Conservation (phyloP, 2,888 invertebrate genomes). For the Aleiodes testaceus region DNA sequence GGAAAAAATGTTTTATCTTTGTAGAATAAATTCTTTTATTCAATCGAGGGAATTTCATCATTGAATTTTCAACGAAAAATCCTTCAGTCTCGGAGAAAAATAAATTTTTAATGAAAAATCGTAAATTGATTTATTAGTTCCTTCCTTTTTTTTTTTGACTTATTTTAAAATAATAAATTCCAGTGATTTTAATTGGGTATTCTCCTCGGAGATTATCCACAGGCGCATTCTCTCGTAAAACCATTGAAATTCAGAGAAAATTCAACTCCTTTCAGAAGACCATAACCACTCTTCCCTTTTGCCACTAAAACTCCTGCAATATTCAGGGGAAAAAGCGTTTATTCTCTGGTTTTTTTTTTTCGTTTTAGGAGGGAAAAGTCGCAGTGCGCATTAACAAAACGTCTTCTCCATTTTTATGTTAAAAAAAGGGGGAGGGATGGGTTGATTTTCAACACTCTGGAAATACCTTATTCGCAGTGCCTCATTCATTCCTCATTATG, state of each 20-base stretch:
- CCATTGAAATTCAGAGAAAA: neutral
- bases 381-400: slow-evolving; percentile 36
- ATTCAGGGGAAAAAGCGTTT: neutral
- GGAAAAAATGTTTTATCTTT: too few species aligned
- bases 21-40: too few species aligned
- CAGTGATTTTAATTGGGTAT: too few species aligned
- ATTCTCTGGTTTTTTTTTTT: slow-evolving; percentile 10
- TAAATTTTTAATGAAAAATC: too few species aligned
- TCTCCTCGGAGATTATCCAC: too few species aligned
- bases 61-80: too few species aligned
- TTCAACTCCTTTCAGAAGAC: slow-evolving; percentile 10
- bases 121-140: too few species aligned
- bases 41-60: too few species aligned
- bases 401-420: slow-evolving; percentile 22
- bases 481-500: slow-evolving; percentile 33
- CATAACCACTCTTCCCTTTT: slow-evolving; percentile 12
- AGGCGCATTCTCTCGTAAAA: too few species aligned
- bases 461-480: slow-evolving; percentile 34
- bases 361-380: slow-evolving; percentile 13
- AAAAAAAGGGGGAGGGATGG: neutral
- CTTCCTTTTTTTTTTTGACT: too few species aligned
- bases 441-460: slow-evolving; percentile 8
- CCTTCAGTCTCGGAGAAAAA: too few species aligned
- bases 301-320: neutral
- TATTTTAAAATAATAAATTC: too few species aligned